These are phyloP conservation scores for Crossaster papposus DNA, from an alignment of 53 echinoderm and acorn worm genomes.

Conservation along the genomic window DNA sequence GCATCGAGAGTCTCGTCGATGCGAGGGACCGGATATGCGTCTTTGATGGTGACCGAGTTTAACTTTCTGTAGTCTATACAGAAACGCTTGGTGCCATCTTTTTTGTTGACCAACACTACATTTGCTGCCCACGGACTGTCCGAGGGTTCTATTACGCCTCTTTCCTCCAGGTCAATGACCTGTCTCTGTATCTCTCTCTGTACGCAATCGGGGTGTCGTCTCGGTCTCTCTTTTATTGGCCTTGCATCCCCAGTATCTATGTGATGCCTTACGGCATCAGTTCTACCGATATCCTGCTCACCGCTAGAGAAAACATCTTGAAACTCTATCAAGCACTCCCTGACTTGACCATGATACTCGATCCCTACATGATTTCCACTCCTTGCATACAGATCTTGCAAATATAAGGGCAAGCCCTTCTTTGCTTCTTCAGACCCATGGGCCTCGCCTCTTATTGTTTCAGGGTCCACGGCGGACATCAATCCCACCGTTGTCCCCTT, in stretches of 20 bases:
- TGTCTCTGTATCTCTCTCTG: constrained; percentile 53
- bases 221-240: constrained; percentile 60
- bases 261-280: constrained; percentile 64
- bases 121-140: constrained; percentile 68
- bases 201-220: constrained; percentile 48
- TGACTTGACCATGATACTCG: background rate
- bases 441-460: background rate
- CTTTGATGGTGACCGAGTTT: constrained; percentile 21
- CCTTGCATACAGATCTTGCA: constrained; percentile 10
- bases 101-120: constrained; percentile 53
- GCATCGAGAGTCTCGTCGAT: constrained; percentile 12
- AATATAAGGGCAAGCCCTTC: background rate
- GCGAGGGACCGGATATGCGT: background rate
- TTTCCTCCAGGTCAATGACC: constrained; percentile 36
- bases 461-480: background rate
- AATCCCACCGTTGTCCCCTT: constrained; percentile 7
- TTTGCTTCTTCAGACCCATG: background rate
- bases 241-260: constrained; percentile 60
- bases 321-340: constrained; percentile 29
- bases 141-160: constrained; percentile 53
- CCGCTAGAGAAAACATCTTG: constrained; percentile 60
- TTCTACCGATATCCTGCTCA: constrained; percentile 62
- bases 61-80: constrained; percentile 36
- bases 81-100: constrained; percentile 31
- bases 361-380: background rate